These are phyloP conservation scores for Malaclemys terrapin DNA, from an alignment of 2,113 vertebrate genomes.

Conservation along the genomic window DNA sequence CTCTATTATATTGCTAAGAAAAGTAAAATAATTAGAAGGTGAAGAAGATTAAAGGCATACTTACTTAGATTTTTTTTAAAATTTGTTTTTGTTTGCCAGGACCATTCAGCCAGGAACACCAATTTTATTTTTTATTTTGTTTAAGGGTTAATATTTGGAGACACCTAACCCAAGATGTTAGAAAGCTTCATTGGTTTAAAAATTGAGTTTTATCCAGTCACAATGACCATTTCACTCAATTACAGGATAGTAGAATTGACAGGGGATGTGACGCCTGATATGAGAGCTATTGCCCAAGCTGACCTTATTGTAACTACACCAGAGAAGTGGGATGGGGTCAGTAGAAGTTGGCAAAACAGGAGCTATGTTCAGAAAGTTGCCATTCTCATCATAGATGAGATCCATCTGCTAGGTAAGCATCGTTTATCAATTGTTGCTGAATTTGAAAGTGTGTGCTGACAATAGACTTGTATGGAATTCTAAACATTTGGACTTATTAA, in stretches of 20 bases:
- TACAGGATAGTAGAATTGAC: constrained; percentile 96
- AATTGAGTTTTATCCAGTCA: not conserved
- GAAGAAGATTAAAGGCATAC: not conserved
- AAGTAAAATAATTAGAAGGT: not conserved
- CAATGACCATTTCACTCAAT: constrained; percentile 32
- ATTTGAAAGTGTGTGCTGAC: constrained; percentile 28
- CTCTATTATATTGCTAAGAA: not conserved
- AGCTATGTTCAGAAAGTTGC: constrained; percentile 97
- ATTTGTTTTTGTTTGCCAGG: not conserved
- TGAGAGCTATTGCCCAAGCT: constrained; percentile 93
- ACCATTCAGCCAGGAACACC: not conserved
- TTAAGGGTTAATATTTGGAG: not conserved
- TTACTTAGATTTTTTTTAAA: not conserved
- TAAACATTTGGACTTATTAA: constrained; percentile 22
- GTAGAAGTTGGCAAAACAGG: constrained; percentile 98
- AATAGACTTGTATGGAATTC: not conserved
- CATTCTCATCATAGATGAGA: constrained; percentile 98
- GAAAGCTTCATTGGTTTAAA: constrained; percentile 3
- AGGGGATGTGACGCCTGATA: constrained; percentile 96
- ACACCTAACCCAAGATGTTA: not conserved
- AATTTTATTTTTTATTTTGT: not conserved
- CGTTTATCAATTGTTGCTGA: not conserved
- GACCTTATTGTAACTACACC: constrained; percentile 98
- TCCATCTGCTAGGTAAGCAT: constrained; percentile 92
- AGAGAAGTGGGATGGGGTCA: constrained; percentile 98